Base-by-base conservation (phyloP, 1,140 invertebrate genomes). In the Cryptotermes secundus region DNA sequence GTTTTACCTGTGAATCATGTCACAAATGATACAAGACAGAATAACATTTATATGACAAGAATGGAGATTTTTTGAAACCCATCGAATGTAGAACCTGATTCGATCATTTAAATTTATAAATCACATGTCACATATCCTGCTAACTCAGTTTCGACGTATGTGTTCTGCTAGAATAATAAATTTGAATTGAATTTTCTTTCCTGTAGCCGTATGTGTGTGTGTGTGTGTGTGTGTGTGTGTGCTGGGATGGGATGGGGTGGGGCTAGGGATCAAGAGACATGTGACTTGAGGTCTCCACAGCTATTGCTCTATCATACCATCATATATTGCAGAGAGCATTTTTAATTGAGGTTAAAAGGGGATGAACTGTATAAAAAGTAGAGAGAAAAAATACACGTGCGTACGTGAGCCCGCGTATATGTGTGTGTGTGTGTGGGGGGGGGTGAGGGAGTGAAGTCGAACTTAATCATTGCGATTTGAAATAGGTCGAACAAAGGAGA, bases 391-490 rank as follows among this genome's bases (percentile, higher is more conserved):
- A n/a, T n/a, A n/a, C n/a, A n/a, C n/a, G n/a, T n/a, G n/a, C n/a
- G n/a, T n/a, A n/a, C n/a, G n/a, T n/a, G n/a, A n/a, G n/a, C n/a
- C n/a, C n/a, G n/a, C n/a, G n/a, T n/a, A n/a, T n/a, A 81, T 26
- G 80, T 12, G 42, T 36, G 34, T 80, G 34, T 80, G 19, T 6
- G 38, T 80, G 16, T 34, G 31, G 3, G 14, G 24, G 22, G 42
- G 42, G 26, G 42, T 38, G 38, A n/a, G n/a, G n/a, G n/a, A n/a
- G n/a, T 34, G 34, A 81, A 81, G 35, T 38, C 26, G 35, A 45
- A 81, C 80, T 81, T 38, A 81, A 38, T 81, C 80, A 45, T 81
- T 81, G 80, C 80, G 42, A 81, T 36, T 72, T 81, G 7, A 81
- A 81, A 34, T 38, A 81, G 80, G 34, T 35, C n/a, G 35, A 36